Base-by-base conservation (phyloP, 1,140 invertebrate genomes). In the Galleria mellonella region DNA sequence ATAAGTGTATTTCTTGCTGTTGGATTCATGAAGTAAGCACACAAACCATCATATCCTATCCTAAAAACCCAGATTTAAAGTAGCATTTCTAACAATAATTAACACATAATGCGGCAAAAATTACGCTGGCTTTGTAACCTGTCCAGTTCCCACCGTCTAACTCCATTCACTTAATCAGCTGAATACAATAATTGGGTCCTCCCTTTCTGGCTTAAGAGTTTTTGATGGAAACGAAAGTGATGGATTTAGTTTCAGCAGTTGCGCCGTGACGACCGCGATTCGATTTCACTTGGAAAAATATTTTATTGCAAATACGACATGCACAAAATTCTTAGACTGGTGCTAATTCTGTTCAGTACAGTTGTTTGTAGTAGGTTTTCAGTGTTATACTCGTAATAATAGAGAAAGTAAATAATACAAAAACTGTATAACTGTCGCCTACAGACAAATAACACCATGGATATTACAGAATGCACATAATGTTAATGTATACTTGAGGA, bases 251-350 rank as follows among this genome's bases (percentile, higher is more conserved):
- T 40, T 10, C 15, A 9, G 17, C 27, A 29, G 15, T 39, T 35
- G 17, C 40, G 47, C 8, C 44, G 35, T 17, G 30, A 11, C 39
- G 39, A 36, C 37, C 46, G 43, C 14, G 32, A 28, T 41, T 51
- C 41, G 42, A 46, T 54, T 45, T 54, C 51, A 48, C 45, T 47
- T 7, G 45, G 31, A 36, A 35, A 47, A 27, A 37, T 31, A 15
- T 17, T 6, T 4, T 12, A 28, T 12, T 30, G 27, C n/a, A 30
- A 40, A 40, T 9, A 40, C 7, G 6, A n/a, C n/a, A n/a, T n/a
- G n/a, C n/a, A n/a, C n/a, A n/a, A n/a, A n/a, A n/a, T n/a, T n/a
- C n/a, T n/a, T n/a, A n/a, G n/a, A n/a, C n/a, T n/a, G n/a, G n/a
- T n/a, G n/a, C n/a, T n/a, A n/a, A n/a, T n/a, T n/a, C n/a, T n/a